phyloP scores from a whole-genome alignment of 2,113 vertebrate genomes.

The Brachirus orientalis region DNA sequence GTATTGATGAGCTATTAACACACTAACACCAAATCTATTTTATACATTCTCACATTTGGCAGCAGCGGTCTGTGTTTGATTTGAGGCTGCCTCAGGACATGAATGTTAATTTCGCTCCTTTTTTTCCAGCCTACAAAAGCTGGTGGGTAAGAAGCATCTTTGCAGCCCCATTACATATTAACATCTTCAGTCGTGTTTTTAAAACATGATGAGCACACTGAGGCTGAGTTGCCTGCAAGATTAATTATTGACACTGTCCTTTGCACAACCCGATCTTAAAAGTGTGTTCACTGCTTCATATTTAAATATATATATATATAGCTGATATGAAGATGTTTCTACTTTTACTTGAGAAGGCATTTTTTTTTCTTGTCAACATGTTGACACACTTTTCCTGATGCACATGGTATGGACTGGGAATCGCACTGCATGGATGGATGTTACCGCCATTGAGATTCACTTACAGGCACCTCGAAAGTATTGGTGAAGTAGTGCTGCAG shows the following conservation, averaged over 20 bases:
- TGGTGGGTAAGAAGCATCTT: constrained; percentile 52
- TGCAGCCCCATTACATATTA: constrained; percentile 66
- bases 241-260: constrained; percentile 83
- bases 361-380: constrained; percentile 44
- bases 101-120: constrained; percentile 67
- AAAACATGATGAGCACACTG: constrained; percentile 77
- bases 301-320: constrained; percentile 22
- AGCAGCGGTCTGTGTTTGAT: constrained; percentile 65
- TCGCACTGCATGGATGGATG: no score
- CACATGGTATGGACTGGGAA: constrained; percentile 39
- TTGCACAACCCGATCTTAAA: constrained; percentile 74
- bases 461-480: no score
- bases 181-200: constrained; percentile 71
- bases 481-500: neutral
- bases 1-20: constrained; percentile 89
- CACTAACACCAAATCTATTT: constrained; percentile 86
- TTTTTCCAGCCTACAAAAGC: constrained; percentile 44
- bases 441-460: constrained; percentile 44
- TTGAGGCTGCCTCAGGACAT: constrained; percentile 66
- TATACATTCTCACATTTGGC: constrained; percentile 83
- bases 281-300: constrained; percentile 50
- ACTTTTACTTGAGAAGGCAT: constrained; percentile 36
- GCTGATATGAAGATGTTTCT: constrained; percentile 47
- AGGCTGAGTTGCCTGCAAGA: constrained; percentile 59
- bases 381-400: constrained; percentile 47